Evolutionary conservation across 2,113 vertebrate species (phyloP), one percentile per base, ranked within the genome.

Genomic region (Gallinago undulata): DNA sequence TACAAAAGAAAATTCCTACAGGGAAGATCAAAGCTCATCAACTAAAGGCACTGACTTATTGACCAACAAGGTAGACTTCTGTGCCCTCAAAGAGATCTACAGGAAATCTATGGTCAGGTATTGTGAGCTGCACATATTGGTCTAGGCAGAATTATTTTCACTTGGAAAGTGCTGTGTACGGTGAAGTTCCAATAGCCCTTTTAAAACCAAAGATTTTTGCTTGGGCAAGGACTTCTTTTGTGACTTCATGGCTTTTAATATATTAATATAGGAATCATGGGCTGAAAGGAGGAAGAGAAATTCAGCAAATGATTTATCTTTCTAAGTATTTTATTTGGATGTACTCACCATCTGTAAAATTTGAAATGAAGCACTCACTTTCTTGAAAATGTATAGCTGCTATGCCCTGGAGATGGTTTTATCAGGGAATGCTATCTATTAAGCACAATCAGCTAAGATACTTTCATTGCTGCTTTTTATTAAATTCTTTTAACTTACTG

Each of bases 21-120:
- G 89, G 67, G 87, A 93, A 76, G 77, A 87, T 94, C 74, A 94
- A 91, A 97, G 59, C 75, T 94, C 41, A 48, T 94, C 93, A 95
- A 4, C 78, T 91, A 47, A 96, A 91, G 88, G 1, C 63, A 74
- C 63, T 83, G 85, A 56, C 45, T 88, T 90, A 96, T 77, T 96
- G 92, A 94, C 50, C 53, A 77, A n/a, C 11, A 57, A 55, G 45
- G 45, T 69, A 87, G 78, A 85, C 43, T 37, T 87, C 30, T 89
- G 45, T 90, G 50, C 41, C 64, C 47, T 87, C 39, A 35, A 28
- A 81, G 27, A 69, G 25, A 81, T 82, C 27, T 69, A 50, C 70
- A 45, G 77, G 59, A 88, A 96, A 88, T 94, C 92, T 73, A 31
- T 93, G 85, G 70, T 87, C 33, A 39, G 33, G 37, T 84, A n/a